Percentiles rank a stretch among this genome's conserved stretches.
Evolutionary conservation across 2,113 vertebrate genomes (phyloP).

Genomic region (Solenodon paradoxus): DNA sequence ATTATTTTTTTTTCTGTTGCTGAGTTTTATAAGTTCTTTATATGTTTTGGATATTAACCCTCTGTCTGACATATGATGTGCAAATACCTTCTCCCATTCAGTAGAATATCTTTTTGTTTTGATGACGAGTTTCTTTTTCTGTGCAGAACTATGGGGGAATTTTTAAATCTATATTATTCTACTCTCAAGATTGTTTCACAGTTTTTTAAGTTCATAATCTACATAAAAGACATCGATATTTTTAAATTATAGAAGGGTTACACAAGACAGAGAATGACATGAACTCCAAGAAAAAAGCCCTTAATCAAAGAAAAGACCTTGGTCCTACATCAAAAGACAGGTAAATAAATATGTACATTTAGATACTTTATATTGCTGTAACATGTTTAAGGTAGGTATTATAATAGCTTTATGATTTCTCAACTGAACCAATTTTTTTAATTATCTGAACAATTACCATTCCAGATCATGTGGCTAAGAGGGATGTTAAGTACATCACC

Average conservation of each 20-base stretch:
- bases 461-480: not conserved
- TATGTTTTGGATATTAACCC: no score
- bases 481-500: not conserved
- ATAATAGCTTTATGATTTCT: not conserved
- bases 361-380: not conserved
- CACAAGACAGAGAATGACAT: not conserved
- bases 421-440: not conserved
- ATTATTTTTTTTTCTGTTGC: no score
- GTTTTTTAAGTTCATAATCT: constrained; percentile 11
- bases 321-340: constrained; percentile 28
- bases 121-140: no score
- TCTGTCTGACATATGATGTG: no score
- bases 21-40: no score
- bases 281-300: not conserved
- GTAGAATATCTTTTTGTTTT: no score
- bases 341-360: not conserved
- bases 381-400: not conserved
- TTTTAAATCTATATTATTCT: constrained; percentile 12
- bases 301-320: constrained; percentile 25
- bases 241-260: constrained; percentile 7
- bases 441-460: not conserved
- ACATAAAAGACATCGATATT: constrained; percentile 40
- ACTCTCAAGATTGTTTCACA: not conserved
- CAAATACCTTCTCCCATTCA: no score
- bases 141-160: no score